Evolutionary conservation across 1,140 invertebrate genomes (phyloP).

Genomic region (Phymorhynchus buccinoides): DNA sequence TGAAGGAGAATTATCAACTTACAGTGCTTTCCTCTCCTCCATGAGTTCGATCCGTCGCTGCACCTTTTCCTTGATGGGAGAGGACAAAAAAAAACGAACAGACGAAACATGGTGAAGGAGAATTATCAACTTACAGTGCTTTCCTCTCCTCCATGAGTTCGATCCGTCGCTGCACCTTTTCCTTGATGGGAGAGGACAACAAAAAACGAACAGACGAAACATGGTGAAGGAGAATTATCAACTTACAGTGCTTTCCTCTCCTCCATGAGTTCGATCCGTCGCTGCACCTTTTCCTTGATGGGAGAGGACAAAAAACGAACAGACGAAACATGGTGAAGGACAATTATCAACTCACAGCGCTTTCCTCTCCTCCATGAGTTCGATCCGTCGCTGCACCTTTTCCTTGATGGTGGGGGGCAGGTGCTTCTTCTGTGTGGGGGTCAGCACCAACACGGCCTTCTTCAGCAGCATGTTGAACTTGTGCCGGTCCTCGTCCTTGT

Average conservation of each 20-base stretch:
- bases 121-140: background rate
- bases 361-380: slow-evolving; percentile 62
- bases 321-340: too few relatives aligned
- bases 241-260: slow-evolving; percentile 69
- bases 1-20: slow-evolving; percentile 49
- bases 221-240: background rate
- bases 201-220: too few relatives aligned
- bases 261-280: slow-evolving; percentile 57
- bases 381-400: slow-evolving; percentile 58
- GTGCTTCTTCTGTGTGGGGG: slow-evolving; percentile 59
- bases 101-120: too few relatives aligned
- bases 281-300: slow-evolving; percentile 59
- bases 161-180: slow-evolving; percentile 57
- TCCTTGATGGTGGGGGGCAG: slow-evolving; percentile 61
- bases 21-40: slow-evolving; percentile 68
- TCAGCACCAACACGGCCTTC: slow-evolving; percentile 62
- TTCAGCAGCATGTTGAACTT: slow-evolving; percentile 58
- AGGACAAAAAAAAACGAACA: too few relatives aligned
- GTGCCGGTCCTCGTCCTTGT: slow-evolving; percentile 56
- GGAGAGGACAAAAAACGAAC: slow-evolving; percentile 51
- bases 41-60: slow-evolving; percentile 57
- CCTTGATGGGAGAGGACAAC: slow-evolving; percentile 8
- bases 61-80: slow-evolving; percentile 57
- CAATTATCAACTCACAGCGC: slow-evolving; percentile 63
- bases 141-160: too few relatives aligned